These are phyloP conservation scores for Psophia crepitans DNA, from an alignment of 2,113 vertebrate genomes.

Conservation along the genomic window DNA sequence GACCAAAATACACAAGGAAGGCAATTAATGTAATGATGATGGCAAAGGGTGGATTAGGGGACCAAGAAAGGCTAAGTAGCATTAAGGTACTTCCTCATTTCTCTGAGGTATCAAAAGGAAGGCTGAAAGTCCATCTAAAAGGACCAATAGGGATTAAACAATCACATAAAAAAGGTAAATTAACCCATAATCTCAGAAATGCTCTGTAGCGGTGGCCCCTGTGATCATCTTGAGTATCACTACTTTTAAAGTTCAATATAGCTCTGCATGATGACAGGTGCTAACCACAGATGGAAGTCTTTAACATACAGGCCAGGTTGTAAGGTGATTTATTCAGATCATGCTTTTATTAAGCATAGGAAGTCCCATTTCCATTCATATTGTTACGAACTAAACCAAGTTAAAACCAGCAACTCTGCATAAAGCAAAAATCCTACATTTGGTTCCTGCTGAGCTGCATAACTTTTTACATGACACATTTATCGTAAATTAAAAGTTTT, in stretches of 20 bases:
- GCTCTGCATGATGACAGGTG: background rate
- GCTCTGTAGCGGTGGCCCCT: background rate
- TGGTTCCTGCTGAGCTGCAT: background rate
- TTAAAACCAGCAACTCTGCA: background rate
- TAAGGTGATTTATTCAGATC: background rate
- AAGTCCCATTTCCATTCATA: background rate
- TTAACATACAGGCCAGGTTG: background rate
- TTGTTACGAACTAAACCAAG: background rate
- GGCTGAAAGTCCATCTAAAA: background rate
- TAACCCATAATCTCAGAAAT: background rate
- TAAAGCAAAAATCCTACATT: constrained; percentile 4
- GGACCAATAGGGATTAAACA: background rate
- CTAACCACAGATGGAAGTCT: background rate
- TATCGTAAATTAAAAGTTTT: constrained; percentile 28
- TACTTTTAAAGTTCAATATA: background rate
- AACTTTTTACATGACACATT: background rate
- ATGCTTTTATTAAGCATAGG: background rate
- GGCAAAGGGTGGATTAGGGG: background rate
- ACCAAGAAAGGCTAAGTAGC: background rate
- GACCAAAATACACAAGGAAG: background rate
- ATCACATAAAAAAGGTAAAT: background rate
- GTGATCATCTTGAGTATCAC: background rate
- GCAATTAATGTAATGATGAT: background rate
- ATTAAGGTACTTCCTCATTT: background rate
- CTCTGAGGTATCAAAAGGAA: background rate